Evolutionary conservation across 2,113 vertebrate species (phyloP).

Genomic region (Steatornis caripensis): DNA sequence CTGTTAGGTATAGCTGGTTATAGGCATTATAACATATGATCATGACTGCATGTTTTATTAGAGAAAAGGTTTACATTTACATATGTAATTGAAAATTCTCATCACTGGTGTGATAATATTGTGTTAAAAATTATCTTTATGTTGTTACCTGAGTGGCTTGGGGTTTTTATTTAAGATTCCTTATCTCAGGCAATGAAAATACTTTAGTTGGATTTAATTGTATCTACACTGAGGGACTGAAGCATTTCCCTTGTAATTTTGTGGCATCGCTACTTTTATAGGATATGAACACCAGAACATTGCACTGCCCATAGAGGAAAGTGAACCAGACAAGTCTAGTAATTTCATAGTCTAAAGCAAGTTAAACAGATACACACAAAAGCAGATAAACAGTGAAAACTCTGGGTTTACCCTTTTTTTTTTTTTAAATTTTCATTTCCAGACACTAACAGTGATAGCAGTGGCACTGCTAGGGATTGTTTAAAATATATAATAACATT

Average conservation of each 20-base stretch:
- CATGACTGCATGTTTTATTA: not conserved
- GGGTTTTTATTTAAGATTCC: slow-evolving; percentile 11
- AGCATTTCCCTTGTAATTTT: slow-evolving; percentile 5
- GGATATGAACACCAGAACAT: slow-evolving; percentile 33
- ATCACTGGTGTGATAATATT: not conserved
- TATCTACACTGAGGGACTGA: not conserved
- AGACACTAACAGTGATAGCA: not conserved
- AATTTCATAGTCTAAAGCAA: not conserved
- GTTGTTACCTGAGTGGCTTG: not conserved
- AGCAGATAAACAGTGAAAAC: slow-evolving; percentile 2
- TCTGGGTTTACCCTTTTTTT: not conserved
- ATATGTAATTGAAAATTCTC: not conserved
- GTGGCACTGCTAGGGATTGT: not conserved
- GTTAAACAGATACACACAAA: not conserved
- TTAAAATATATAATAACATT: not conserved
- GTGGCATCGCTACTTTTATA: slow-evolving; percentile 18
- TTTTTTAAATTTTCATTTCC: not conserved
- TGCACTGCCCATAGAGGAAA: not conserved
- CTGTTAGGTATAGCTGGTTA: slow-evolving; percentile 9
- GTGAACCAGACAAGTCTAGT: slow-evolving; percentile 21
- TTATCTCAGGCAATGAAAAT: not conserved
- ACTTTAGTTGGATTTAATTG: not conserved
- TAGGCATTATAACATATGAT: not conserved
- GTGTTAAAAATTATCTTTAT: not conserved
- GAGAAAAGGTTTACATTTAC: not conserved